Evolutionary conservation across 30 jellyfish, hydroid and myxozoan species (phyloP).

Genomic region (Aurelia coerulea): DNA sequence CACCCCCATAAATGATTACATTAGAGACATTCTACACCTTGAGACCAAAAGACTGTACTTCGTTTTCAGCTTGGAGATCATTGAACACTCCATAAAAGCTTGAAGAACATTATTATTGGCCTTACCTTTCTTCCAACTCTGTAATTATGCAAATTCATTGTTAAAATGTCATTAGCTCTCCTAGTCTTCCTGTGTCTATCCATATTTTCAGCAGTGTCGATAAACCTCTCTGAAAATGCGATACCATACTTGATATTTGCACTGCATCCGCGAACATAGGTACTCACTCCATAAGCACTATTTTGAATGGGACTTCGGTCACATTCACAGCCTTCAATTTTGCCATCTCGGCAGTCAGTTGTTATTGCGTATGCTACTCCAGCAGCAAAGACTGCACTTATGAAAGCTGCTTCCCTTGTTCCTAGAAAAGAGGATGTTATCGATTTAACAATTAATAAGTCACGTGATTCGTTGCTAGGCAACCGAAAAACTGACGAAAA

Average conservation of each 20-base stretch:
- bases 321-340: constrained; percentile 62
- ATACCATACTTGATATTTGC: constrained; percentile 65
- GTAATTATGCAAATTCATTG: constrained; percentile 77
- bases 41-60: too few relatives aligned
- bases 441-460: background rate
- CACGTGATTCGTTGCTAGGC: too few relatives aligned
- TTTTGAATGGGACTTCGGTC: constrained; percentile 41
- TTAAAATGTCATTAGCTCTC: constrained; percentile 38
- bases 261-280: constrained; percentile 61
- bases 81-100: too few relatives aligned
- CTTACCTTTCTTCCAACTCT: constrained; percentile 73
- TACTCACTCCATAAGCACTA: constrained; percentile 35
- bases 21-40: too few relatives aligned
- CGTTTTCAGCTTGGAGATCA: too few relatives aligned
- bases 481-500: too few relatives aligned
- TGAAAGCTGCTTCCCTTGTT: constrained; percentile 79
- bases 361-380: constrained; percentile 76
- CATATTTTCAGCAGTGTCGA: constrained; percentile 67
- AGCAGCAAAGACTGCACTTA: constrained; percentile 77
- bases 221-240: constrained; percentile 63
- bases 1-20: too few relatives aligned
- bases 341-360: constrained; percentile 76
- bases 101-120: too few relatives aligned
- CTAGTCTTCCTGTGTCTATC: constrained; percentile 59
- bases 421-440: constrained; percentile 27